phyloP scores from a whole-genome alignment of 2,797 vertebrate species.

The Pelodytes ibericus region DNA sequence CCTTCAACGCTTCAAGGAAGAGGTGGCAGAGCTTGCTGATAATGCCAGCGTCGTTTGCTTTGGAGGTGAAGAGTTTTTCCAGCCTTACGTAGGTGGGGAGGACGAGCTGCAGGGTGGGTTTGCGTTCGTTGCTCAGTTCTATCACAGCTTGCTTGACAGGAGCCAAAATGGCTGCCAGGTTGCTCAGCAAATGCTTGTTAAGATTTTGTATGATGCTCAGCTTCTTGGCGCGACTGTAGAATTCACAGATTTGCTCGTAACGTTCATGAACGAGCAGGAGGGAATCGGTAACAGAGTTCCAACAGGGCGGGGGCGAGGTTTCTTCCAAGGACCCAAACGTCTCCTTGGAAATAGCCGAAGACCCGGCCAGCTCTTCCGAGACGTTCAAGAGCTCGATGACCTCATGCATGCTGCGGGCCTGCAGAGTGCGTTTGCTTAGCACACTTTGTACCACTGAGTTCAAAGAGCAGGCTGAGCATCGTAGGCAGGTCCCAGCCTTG shows the following conservation, averaged over 20 bases:
- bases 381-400: conserved; percentile 90
- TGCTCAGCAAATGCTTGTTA: conserved; percentile 94
- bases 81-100: conserved; percentile 93
- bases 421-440: conserved; percentile 91
- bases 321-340: conserved; percentile 83
- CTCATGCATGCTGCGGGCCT: conserved; percentile 94
- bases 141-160: conserved; percentile 92
- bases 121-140: conserved; percentile 90
- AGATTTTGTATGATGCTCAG: conserved; percentile 93
- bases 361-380: conserved; percentile 88
- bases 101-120: conserved; percentile 93
- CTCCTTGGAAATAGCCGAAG: conserved; percentile 82
- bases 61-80: conserved; percentile 97
- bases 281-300: conserved; percentile 91
- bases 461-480: conserved; percentile 92
- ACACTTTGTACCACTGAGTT: conserved; percentile 93
- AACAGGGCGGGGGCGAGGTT: conserved; percentile 88
- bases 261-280: conserved; percentile 93
- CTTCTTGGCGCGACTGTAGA: conserved; percentile 92
- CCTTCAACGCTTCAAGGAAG: conserved; percentile 96
- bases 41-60: conserved; percentile 90
- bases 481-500: conserved; percentile 89
- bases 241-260: conserved; percentile 96
- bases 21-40: conserved; percentile 97
- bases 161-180: conserved; percentile 88